These are phyloP conservation scores for Steatornis caripensis DNA, from an alignment of 2,113 vertebrate species.

Conservation along the genomic window DNA sequence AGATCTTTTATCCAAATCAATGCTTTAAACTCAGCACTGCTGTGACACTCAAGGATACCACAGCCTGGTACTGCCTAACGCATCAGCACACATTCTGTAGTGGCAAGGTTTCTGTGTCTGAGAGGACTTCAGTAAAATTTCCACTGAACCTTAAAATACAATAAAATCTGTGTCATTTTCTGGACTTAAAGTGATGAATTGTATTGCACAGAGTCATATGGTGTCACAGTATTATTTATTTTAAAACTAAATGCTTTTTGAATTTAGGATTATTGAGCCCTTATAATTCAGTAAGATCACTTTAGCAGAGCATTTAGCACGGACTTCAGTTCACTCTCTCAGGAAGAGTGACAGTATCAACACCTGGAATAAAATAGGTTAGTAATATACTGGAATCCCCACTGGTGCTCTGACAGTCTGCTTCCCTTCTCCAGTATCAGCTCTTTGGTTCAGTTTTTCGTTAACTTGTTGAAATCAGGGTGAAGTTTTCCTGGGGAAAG, in stretches of 20 bases:
- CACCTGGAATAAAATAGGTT: neutral
- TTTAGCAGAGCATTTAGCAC: neutral
- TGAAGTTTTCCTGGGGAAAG: neutral
- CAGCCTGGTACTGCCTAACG: neutral
- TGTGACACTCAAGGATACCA: neutral
- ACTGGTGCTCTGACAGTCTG: neutral
- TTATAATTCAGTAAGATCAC: neutral
- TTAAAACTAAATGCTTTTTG: neutral
- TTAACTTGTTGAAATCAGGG: neutral
- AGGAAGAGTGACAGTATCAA: neutral
- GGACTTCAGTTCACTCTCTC: neutral
- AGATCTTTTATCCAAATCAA: neutral
- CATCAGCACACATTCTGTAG: neutral
- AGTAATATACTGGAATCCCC: neutral
- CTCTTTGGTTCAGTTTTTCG: neutral
- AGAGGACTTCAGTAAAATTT: neutral
- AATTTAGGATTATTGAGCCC: neutral
- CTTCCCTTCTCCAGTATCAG: neutral
- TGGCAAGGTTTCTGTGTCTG: neutral
- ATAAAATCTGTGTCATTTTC: neutral
- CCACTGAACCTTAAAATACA: neutral
- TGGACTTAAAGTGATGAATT: neutral
- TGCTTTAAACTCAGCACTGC: neutral
- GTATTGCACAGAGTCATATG: neutral
- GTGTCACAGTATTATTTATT: neutral